Conservation (phyloP, 37 sponge, comb jelly and placozoan species). For the Oopsacas minuta region DNA sequence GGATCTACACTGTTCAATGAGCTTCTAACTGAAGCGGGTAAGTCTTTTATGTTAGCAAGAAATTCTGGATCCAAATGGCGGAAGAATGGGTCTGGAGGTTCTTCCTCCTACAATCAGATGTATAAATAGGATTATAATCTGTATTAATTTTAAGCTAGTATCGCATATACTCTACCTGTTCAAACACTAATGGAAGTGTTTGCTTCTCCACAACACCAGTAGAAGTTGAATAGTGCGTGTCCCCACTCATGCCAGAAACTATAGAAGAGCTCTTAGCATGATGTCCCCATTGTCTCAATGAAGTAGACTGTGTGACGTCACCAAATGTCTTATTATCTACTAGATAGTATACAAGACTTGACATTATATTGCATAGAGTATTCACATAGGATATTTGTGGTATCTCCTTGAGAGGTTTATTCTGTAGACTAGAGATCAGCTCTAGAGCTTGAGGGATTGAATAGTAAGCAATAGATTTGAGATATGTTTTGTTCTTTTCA, state of each 20-base stretch:
- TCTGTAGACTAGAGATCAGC: not conserved
- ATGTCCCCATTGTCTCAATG: not conserved
- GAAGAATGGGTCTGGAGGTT: not conserved
- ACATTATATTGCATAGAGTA: not conserved
- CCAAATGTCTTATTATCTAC: not conserved
- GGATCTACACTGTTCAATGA: not conserved
- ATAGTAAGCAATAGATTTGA: not conserved
- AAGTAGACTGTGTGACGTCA: not conserved
- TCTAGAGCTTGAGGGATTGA: constrained; percentile 4
- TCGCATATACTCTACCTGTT: not conserved
- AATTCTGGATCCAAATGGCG: not conserved
- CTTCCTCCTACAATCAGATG: not conserved
- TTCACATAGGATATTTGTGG: not conserved
- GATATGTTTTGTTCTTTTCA: not conserved
- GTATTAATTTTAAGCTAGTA: not conserved
- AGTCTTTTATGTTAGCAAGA: not conserved
- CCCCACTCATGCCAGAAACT: not conserved
- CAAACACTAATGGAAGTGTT: not conserved
- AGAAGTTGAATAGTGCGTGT: not conserved
- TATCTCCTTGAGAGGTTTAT: not conserved
- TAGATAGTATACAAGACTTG: not conserved
- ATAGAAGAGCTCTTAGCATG: not conserved
- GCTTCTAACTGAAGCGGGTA: not conserved
- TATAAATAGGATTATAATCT: not conserved
- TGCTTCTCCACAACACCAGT: not conserved